A percentile compares a stretch with the other conserved stretches of the same genome.
Conservation (phyloP, 2,113 vertebrate species). For the Pleuronectes platessa region DNA sequence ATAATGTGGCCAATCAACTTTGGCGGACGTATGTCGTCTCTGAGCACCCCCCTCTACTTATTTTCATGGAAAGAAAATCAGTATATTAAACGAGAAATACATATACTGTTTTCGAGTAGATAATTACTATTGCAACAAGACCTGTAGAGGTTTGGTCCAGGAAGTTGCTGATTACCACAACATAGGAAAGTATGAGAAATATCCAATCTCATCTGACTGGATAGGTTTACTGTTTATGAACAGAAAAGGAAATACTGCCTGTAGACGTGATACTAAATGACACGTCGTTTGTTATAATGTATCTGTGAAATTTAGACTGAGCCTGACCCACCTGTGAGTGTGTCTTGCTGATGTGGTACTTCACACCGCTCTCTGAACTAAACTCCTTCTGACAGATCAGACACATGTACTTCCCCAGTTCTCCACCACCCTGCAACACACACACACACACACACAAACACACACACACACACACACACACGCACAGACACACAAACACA, state of each 20-base stretch:
- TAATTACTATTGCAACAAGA: neutral
- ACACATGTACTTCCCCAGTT: constrained; percentile 93
- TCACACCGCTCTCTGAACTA: constrained; percentile 96
- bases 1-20: too few relatives aligned
- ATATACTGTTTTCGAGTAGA: neutral
- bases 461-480: constrained; percentile 14
- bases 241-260: neutral
- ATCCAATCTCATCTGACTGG: neutral
- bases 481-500: constrained; percentile 8
- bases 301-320: neutral
- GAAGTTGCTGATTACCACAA: neutral
- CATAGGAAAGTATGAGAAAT: neutral
- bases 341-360: constrained; percentile 98
- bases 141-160: neutral
- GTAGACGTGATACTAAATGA: neutral
- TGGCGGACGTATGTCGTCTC: too few relatives aligned
- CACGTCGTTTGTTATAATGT: neutral
- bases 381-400: constrained; percentile 98
- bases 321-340: constrained; percentile 90
- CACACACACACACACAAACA: constrained; percentile 32
- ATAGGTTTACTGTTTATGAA: neutral
- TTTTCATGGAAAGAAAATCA: neutral
- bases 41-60: too few relatives aligned
- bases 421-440: constrained; percentile 88
- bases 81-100: neutral